phyloP scores from a whole-genome alignment of 2,888 invertebrate species.

The Campopleginae sp. region DNA sequence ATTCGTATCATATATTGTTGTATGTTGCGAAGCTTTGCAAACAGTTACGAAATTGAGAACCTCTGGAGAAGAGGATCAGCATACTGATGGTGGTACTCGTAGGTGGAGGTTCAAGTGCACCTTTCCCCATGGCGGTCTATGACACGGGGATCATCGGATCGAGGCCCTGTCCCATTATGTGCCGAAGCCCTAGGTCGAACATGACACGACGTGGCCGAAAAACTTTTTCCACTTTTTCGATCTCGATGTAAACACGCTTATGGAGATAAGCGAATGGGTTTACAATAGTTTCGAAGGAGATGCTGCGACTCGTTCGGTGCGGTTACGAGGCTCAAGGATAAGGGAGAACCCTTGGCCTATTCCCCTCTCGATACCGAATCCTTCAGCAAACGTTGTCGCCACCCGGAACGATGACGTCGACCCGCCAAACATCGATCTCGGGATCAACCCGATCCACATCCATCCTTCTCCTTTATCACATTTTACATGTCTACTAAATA shows the following conservation, averaged over 20 bases:
- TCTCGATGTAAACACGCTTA: constrained; percentile 70
- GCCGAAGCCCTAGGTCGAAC: neutral
- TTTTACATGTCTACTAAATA: constrained; percentile 7
- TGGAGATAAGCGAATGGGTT: constrained; percentile 68
- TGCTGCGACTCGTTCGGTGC: constrained; percentile 28
- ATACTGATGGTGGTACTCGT: neutral
- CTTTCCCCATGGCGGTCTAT: constrained; percentile 15
- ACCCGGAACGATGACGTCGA: constrained; percentile 41
- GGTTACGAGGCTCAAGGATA: constrained; percentile 30
- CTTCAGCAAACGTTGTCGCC: constrained; percentile 56
- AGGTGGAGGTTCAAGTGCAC: constrained; percentile 30
- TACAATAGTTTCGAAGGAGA: constrained; percentile 68
- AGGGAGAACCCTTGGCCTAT: constrained; percentile 27
- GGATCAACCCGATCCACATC: constrained; percentile 53
- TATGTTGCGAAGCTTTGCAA: neutral
- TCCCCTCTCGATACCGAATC: neutral
- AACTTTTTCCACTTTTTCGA: constrained; percentile 44
- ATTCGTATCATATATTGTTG: too few relatives aligned
- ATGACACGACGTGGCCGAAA: constrained; percentile 13
- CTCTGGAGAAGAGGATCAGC: neutral
- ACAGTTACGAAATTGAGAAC: neutral
- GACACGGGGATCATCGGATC: constrained; percentile 7
- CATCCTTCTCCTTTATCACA: constrained; percentile 30
- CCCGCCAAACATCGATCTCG: constrained; percentile 59
- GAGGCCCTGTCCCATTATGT: constrained; percentile 8